phyloP scores from a whole-genome alignment of 2,888 invertebrate species.

The Phytoseiulus persimilis region DNA sequence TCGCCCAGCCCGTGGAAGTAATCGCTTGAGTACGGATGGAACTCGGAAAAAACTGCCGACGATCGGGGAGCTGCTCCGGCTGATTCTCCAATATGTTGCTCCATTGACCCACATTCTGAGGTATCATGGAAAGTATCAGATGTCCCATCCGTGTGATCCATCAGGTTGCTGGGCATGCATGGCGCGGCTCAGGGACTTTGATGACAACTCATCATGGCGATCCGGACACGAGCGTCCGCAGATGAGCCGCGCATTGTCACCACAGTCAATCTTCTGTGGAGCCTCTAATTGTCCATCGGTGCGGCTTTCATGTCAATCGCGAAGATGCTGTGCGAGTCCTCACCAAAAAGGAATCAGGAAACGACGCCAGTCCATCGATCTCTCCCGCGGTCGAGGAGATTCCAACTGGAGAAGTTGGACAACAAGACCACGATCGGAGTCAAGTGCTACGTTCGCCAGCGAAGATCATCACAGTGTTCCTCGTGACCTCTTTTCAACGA shows the following conservation, averaged over 20 bases:
- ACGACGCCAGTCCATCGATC: neutral
- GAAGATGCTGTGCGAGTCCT: neutral
- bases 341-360: neutral
- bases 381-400: neutral
- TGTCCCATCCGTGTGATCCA: neutral
- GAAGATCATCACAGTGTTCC: neutral
- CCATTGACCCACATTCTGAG: neutral
- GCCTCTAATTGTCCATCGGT: too few relatives aligned
- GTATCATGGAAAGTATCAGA: neutral
- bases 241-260: too few relatives aligned
- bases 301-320: neutral
- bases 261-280: too few relatives aligned
- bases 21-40: too few relatives aligned
- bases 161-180: too few relatives aligned
- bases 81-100: neutral
- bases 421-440: neutral
- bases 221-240: too few relatives aligned
- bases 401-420: neutral
- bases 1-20: too few relatives aligned
- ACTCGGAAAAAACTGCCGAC: too few relatives aligned
- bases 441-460: neutral
- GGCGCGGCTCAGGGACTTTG: too few relatives aligned
- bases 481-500: neutral
- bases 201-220: too few relatives aligned
- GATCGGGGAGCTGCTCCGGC: neutral